Evolutionary conservation across 1,140 invertebrate species (phyloP).

Genomic region (Drosophila mauritiana): DNA sequence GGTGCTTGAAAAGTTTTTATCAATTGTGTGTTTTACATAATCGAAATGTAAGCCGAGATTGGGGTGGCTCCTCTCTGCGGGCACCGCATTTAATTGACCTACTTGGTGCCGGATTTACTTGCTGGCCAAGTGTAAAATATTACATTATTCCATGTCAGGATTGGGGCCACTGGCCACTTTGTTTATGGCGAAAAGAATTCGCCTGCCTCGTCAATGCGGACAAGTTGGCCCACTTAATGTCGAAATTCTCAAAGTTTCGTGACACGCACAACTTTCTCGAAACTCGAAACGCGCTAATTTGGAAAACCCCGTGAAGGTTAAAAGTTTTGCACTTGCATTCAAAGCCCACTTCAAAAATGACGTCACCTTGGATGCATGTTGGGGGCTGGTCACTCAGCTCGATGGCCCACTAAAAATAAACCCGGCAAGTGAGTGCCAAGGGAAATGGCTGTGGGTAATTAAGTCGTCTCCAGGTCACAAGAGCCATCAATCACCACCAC

Average conservation of each 20-base stretch:
- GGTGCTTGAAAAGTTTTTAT: slow-evolving; percentile 53
- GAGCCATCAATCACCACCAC: slow-evolving; percentile 64
- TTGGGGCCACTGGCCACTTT: slow-evolving; percentile 71
- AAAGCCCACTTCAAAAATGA: slow-evolving; percentile 22
- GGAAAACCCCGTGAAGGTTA: slow-evolving; percentile 59
- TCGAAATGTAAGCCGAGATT: slow-evolving; percentile 46
- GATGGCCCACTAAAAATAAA: slow-evolving; percentile 62
- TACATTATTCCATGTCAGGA: slow-evolving; percentile 72
- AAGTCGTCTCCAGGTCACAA: slow-evolving; percentile 43
- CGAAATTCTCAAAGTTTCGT: slow-evolving; percentile 48
- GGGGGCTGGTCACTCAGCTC: slow-evolving; percentile 17
- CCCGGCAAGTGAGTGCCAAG: neutral
- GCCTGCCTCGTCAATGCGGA: slow-evolving; percentile 53
- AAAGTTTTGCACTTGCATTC: slow-evolving; percentile 31
- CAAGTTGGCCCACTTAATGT: slow-evolving; percentile 65
- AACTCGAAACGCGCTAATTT: slow-evolving; percentile 2
- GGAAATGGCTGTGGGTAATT: slow-evolving; percentile 47
- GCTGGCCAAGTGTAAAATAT: slow-evolving; percentile 71
- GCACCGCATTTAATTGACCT: slow-evolving; percentile 77
- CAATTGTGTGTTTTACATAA: slow-evolving; percentile 48
- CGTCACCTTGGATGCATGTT: slow-evolving; percentile 29
- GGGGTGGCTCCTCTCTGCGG: slow-evolving; percentile 26
- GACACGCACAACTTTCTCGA: slow-evolving; percentile 51
- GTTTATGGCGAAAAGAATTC: slow-evolving; percentile 54
- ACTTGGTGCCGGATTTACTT: slow-evolving; percentile 64